Percentiles rank a stretch among this genome's conserved stretches.
phyloP scores from a whole-genome alignment of 2,888 invertebrate species.

The Cantharis flavilabris region DNA sequence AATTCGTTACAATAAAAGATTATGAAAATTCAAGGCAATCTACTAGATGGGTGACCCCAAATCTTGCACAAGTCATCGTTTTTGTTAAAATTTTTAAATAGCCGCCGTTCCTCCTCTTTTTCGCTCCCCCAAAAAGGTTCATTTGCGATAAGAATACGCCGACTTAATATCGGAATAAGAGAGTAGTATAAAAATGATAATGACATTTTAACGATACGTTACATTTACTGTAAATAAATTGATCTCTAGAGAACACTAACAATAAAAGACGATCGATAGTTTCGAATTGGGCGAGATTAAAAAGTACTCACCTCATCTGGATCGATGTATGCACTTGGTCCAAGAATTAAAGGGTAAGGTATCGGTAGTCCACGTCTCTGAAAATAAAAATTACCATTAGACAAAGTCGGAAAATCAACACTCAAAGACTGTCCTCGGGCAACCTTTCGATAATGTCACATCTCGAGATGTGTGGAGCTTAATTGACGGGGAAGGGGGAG shows the following conservation, averaged over 20 bases:
- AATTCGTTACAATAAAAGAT: not conserved
- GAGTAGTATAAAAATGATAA: slow-evolving; percentile 2
- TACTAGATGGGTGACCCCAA: too few species aligned
- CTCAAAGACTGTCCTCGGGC: too few species aligned
- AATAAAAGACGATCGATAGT: slow-evolving; percentile 5
- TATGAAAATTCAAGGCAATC: not conserved
- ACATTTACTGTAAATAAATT: slow-evolving; percentile 9
- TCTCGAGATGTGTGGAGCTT: too few species aligned
- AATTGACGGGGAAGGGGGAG: too few species aligned
- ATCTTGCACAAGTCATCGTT: not conserved
- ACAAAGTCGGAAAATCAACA: too few species aligned
- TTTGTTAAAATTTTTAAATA: not conserved
- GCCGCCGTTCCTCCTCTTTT: too few species aligned
- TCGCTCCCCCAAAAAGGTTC: not conserved
- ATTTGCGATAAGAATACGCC: not conserved
- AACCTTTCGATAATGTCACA: too few species aligned
- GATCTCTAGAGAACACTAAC: slow-evolving; percentile 2
- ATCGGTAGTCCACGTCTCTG: slow-evolving; percentile 62
- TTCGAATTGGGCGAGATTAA: not conserved
- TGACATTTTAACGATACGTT: slow-evolving; percentile 15
- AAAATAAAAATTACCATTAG: slow-evolving; percentile 34
- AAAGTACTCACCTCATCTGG: slow-evolving; percentile 59
- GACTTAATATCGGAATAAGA: not conserved
- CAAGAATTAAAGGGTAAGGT: slow-evolving; percentile 59
- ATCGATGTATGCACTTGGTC: slow-evolving; percentile 62